Evolutionary conservation across 2,888 invertebrate species (phyloP).

Genomic region (Oscheius sp.): DNA sequence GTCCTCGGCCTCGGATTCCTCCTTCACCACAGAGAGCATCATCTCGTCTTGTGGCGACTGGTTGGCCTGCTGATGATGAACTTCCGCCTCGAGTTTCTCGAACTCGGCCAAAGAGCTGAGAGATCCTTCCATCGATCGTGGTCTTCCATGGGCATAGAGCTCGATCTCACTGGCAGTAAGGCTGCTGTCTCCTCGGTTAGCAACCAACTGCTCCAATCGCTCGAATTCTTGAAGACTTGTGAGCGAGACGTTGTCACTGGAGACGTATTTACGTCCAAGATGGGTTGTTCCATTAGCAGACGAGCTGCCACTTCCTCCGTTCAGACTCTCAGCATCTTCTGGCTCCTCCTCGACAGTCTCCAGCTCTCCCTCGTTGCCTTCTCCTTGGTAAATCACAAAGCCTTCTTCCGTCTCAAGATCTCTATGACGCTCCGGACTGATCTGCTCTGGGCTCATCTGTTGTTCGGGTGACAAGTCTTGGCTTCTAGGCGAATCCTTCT

Average conservation of each 20-base stretch:
- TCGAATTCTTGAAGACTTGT: conserved; percentile 72
- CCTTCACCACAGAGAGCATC: conserved; percentile 72
- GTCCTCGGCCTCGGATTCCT: conserved; percentile 72
- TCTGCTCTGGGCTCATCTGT: conserved; percentile 6
- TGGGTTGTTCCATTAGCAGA: conserved; percentile 54
- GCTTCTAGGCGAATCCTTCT: conserved; percentile 18
- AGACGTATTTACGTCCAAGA: conserved; percentile 58
- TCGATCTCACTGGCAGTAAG: conserved; percentile 66
- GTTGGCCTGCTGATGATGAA: conserved; percentile 44
- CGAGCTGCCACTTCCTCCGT: conserved; percentile 56
- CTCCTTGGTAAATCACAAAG: conserved; percentile 49
- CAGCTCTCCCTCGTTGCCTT: conserved; percentile 42
- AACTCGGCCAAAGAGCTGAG: conserved; percentile 69
- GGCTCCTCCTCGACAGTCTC: conserved; percentile 67
- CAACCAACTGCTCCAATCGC: conserved; percentile 67
- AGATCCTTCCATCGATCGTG: conserved; percentile 62
- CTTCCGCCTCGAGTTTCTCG: conserved; percentile 69
- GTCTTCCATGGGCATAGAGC: conserved; percentile 48
- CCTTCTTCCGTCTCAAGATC: conserved; percentile 39
- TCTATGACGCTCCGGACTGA: conserved; percentile 24
- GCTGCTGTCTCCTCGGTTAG: conserved; percentile 58
- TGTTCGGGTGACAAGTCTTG: conserved; percentile 35
- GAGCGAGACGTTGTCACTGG: conserved; percentile 64
- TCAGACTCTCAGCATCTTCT: conserved; percentile 63
- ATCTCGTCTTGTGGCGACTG: conserved; percentile 59